Base-by-base conservation (phyloP, 2,113 vertebrate species). In the Alouatta palliata region DNA sequence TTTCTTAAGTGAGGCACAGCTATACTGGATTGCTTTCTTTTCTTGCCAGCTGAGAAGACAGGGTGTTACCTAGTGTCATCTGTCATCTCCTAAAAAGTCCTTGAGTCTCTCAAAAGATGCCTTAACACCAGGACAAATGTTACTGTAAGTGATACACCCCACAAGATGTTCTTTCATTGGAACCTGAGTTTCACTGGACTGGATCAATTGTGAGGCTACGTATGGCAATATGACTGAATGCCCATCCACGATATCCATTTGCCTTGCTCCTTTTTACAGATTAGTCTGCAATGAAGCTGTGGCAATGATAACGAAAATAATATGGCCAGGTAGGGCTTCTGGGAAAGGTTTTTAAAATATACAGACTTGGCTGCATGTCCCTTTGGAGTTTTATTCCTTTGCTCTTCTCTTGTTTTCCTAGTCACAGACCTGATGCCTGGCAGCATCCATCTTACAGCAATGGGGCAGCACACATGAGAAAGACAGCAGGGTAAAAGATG, bases 221-320 rank as follows among this genome's bases (percentile, higher is more conserved):
- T 58, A 37, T 8, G 40, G 40, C 11, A 3, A 16, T 32, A 2
- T 32, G 64, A 70, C 47, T 43, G 45, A 84, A 40, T 6, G 37
- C 6, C 45, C 37, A 3, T 14, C 30, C 45, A 61, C 14, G 40
- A n/a, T 8, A 10, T 9, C 20, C 8, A 30, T 47, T 13, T 45
- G 30, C 21, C 47, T 16, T 16, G 10, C 6, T 92, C 43, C 16
- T 23, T 91, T 27, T 32, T 10, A 87, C 19, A 2, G 2, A 70
- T 4, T 61, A 61, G 54, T 5, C 79, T 0, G 12, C 3, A 43
- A 56, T 30, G 8, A 13, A 47, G 54, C 43, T 17, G 40, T 3
- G 61, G 56, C 68, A 45, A 30, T 1, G 40, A 79, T 1, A 1
- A 17, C 0, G 0, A 4, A 61, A 35, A 37, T 0, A 68, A 6